Evolutionary conservation across 1,140 invertebrate species (phyloP), one percentile per base, ranked within the genome.

Genomic region (Ips nitidus): DNA sequence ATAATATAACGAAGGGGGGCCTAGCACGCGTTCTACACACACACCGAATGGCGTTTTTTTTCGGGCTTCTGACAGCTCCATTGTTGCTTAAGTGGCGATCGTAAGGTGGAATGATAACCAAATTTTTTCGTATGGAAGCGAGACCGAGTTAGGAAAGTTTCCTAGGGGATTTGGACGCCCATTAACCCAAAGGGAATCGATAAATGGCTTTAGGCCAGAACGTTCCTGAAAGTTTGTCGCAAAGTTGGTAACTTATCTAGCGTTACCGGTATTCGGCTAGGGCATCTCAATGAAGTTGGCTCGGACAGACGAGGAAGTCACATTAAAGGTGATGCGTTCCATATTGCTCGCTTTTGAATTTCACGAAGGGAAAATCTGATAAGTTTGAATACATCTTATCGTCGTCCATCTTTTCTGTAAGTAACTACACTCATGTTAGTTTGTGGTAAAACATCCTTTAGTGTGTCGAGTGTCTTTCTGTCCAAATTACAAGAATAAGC

Each of bases 181-280:
- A 47, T 56, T 39, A 22, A 22, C 22, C 22, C 22, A 62, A 56
- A 52, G 52, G 41, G 53, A 66, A 66, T 66, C 64, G 53, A 66
- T 66, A 66, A 57, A 66, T 66, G 64, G 64, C 64, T 58, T 57
- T 37, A 66, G 64, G 64, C 64, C 64, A 66, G 58, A 66, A 55
- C 58, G 64, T 57, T 52, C 55, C 55, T 55, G 43, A 66, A 66
- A 66, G 64, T 66, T 66, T 42, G 64, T 47, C 64, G 42, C 41
- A 65, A 66, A 66, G 64, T 66, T 66, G 58, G 64, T 57, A 57
- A 66, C 64, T 66, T 66, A 66, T 66, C 64, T 66, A 2, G 62
- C 58, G 64, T 58, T 57, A 1, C 55, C 64, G 41, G 53, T 57
- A 66, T 57, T 66, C 64, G 58, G 64, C 53, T 45, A 55, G 64